Base-by-base conservation (phyloP, 2,888 invertebrate genomes). In the Morpho achilles region DNA sequence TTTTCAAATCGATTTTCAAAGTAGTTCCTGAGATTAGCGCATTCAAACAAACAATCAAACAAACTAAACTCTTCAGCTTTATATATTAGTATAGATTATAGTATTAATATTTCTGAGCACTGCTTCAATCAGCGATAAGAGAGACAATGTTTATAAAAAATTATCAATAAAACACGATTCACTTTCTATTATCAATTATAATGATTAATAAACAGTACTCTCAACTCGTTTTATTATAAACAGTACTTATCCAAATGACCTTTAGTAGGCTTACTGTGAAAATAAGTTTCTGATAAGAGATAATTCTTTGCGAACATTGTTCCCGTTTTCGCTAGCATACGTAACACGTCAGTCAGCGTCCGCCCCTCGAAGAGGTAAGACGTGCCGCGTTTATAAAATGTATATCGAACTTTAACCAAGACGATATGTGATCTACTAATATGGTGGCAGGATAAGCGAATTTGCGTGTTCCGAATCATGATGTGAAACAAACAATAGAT, bases 271-370 rank as follows among this genome's bases (percentile, higher is more conserved):
- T 52, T n/a, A 40, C 40, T 43, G 16, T 51, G 53, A 58, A 65
- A 67, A 64, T 60, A 64, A 56, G 64, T 61, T 65, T n/a, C 60
- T 69, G 73, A 72, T 73, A 72, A 72, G 62, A 66, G 64, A 64
- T 59, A 56, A 61, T 5, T 63, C 53, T 59, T 61, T 46, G 59
- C 53, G 42, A 48, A 45, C 47, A 22, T 50, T 50, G 52, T 47
- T 52, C 50, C 53, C 47, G 47, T 51, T 53, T 23, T 42, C 40
- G 2, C 16, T 41, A 8, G 45, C 45, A 43, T 7, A 43, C 50
- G 58, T 52, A 61, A 59, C 59, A 52, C 59, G 66, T 49, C 65
- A 69, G 69, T 69, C 50, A 61, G 66, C 56, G 63, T 49, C 51
- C 47, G 61, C 45, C 51, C 43, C 58, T 59, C 63, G 62, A 45